phyloP scores from a whole-genome alignment of 2,113 vertebrate genomes.

The Nannospalax galili region DNA sequence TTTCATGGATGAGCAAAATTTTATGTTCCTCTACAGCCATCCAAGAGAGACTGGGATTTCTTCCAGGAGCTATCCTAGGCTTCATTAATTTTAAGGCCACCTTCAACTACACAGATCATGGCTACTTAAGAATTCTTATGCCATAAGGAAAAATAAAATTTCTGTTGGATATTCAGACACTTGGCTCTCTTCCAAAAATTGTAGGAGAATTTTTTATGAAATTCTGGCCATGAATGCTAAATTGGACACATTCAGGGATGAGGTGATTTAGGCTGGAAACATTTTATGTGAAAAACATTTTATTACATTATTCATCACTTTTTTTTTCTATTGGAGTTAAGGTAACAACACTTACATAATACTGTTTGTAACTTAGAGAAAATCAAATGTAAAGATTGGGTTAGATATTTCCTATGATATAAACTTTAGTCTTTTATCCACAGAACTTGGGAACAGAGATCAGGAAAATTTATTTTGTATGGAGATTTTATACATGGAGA shows the following conservation, averaged over 20 bases:
- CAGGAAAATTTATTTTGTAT: background rate
- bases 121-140: constrained; percentile 63
- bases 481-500: background rate
- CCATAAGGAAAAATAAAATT: constrained; percentile 65
- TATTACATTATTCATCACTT: background rate
- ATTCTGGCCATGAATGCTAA: constrained; percentile 30
- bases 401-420: constrained; percentile 23
- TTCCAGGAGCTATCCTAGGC: constrained; percentile 69
- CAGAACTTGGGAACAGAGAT: background rate
- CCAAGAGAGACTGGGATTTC: constrained; percentile 72
- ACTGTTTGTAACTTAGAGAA: background rate
- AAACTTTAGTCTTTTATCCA: background rate
- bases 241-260: background rate
- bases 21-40: constrained; percentile 73
- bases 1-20: constrained; percentile 79
- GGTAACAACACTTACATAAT: background rate
- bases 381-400: background rate
- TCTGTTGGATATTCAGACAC: constrained; percentile 4
- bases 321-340: background rate
- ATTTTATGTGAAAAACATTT: constrained; percentile 27
- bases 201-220: constrained; percentile 35
- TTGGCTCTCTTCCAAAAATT: constrained; percentile 59
- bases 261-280: background rate
- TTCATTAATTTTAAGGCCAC: constrained; percentile 81
- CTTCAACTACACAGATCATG: constrained; percentile 60